phyloP scores from a whole-genome alignment of 92 coral and sea anemone genomes.

The Zoanthus gigantus region DNA sequence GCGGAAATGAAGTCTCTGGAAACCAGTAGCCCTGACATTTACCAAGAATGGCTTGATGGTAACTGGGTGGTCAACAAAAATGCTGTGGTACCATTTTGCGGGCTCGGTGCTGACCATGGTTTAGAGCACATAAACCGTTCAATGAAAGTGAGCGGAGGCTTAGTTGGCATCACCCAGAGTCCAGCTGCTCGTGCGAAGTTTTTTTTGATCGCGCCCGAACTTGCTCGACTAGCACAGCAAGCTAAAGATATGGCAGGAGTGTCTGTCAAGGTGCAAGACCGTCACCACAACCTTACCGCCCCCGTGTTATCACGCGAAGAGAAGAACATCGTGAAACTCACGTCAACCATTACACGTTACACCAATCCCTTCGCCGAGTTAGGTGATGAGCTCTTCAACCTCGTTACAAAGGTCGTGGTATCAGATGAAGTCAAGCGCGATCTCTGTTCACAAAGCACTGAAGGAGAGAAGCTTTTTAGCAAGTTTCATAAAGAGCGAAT shows the following conservation, averaged over 20 bases:
- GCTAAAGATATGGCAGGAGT: background rate
- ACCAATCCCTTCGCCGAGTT: too few species aligned
- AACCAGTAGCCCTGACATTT: background rate
- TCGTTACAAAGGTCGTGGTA: too few species aligned
- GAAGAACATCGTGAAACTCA: background rate
- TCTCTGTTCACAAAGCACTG: conserved; percentile 14
- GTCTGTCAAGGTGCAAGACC: background rate
- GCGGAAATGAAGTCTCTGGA: background rate
- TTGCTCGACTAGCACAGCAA: background rate
- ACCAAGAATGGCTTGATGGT: background rate
- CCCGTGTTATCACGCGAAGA: background rate
- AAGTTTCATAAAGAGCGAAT: background rate
- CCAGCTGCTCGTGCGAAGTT: background rate
- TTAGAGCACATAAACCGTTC: background rate
- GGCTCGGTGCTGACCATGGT: background rate
- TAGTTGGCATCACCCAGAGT: background rate
- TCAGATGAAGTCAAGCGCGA: background rate
- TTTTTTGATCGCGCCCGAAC: background rate
- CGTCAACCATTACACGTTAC: background rate
- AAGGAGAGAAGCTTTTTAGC: conserved; percentile 27
- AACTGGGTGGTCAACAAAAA: background rate
- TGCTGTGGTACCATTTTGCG: background rate
- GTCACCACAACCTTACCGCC: background rate
- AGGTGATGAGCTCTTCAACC: too few species aligned
- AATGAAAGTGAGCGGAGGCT: background rate